Evolutionary conservation across 2,113 vertebrate genomes (phyloP), one percentile per base, ranked within the genome.

Genomic region (Morone saxatilis): DNA sequence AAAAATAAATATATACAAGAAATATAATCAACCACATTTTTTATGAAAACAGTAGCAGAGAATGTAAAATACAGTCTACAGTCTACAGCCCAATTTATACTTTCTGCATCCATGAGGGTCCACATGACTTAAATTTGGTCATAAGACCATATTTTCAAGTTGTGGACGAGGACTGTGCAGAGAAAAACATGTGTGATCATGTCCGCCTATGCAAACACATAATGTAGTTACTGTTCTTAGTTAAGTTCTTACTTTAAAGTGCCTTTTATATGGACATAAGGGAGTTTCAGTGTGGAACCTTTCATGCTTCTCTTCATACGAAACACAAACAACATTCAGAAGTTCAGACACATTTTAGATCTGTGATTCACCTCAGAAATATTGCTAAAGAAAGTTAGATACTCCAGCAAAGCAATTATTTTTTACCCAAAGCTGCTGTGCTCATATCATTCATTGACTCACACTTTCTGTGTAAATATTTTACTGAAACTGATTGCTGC

Each of bases 401-500:
- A 76, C 10, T 65, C 48, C 7, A 68, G 51, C 56, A 60, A 67
- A 77, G 10, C 10, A 10, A 38, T 43, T 9, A 14, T 48, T 68
- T 70, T 70, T 59, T 63, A 62, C 2, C 19, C n/a, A 51, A 19
- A 68, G 40, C 38, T 8, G 1, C 70, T 50, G 13, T 17, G 7
- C 16, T 41, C 16, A 65, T n/a, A 67, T 57, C 22, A 57, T 53
- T 73, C 19, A 50, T 12, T 0, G 31, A 86, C 22, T 7, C 65
- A 78, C 45, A 50, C 2, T 66, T 51, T 59, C 53, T 45, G 20
- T 43, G 51, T 22, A 20, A 20, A 56, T 48, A 22, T 41, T 38
- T 56, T 48, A 71, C 51, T 59, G 10, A 65, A 68, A 57, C 16
- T 25, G 63, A 73, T 54, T n/a, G 48, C 31, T 63, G 31, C 14